phyloP scores from a whole-genome alignment of 2,113 vertebrate genomes.

The Corythaixoides concolor region DNA sequence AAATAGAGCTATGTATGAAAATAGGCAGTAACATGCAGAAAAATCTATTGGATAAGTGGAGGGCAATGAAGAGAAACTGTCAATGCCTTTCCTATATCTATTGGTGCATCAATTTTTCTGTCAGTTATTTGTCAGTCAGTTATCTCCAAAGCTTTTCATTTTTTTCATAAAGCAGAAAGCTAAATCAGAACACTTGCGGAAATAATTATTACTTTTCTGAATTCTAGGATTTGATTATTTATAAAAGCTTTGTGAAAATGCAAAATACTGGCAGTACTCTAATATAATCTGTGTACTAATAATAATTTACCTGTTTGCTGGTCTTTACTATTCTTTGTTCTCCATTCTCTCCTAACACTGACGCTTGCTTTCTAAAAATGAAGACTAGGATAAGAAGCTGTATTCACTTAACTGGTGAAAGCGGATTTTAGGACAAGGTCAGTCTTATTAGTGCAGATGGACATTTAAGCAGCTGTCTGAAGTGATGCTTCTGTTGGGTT shows the following conservation, averaged over 20 bases:
- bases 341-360: conserved; percentile 73
- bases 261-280: conserved; percentile 32
- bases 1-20: not conserved
- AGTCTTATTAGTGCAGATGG: conserved; percentile 62
- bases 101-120: not conserved
- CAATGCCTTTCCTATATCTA: not conserved
- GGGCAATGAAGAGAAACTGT: not conserved
- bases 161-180: not conserved
- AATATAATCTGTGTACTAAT: conserved; percentile 37
- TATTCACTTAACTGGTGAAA: conserved; percentile 74
- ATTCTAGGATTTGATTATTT: not conserved
- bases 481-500: conserved; percentile 67
- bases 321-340: conserved; percentile 65
- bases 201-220: not conserved
- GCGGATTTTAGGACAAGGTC: conserved; percentile 77
- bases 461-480: conserved; percentile 63
- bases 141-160: not conserved
- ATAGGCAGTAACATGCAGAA: not conserved
- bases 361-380: conserved; percentile 79
- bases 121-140: not conserved
- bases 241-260: conserved; percentile 26
- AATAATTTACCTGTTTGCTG: conserved; percentile 56
- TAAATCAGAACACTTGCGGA: not conserved
- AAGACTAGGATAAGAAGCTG: conserved; percentile 78
- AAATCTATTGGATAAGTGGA: not conserved